A percentile compares a stretch with the other conserved stretches of the same genome.
Conservation (phyloP, 2,113 vertebrate species). For the Cochlearius cochlearius region DNA sequence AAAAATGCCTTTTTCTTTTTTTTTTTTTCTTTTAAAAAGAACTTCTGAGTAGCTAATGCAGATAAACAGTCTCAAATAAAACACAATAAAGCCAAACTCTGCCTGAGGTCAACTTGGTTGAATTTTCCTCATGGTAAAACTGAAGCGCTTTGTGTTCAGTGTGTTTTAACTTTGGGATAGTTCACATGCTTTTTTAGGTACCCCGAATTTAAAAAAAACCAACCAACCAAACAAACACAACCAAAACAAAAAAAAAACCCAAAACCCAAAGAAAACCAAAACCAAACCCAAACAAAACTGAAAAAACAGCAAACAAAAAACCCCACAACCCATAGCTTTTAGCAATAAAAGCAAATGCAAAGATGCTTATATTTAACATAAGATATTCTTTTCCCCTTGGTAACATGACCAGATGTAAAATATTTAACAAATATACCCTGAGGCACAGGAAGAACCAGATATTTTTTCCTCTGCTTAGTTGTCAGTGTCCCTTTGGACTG, state of each 20-base stretch:
- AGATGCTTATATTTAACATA: background rate
- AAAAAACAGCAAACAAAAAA: background rate
- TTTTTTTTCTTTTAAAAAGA: background rate
- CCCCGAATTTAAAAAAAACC: background rate
- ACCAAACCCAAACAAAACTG: background rate
- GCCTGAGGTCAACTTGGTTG: background rate
- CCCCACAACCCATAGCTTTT: background rate
- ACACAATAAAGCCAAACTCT: background rate
- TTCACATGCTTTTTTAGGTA: background rate
- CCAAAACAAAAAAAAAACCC: too few species aligned
- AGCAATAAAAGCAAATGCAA: background rate
- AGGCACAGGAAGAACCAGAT: background rate
- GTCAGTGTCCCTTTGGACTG: background rate
- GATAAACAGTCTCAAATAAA: background rate
- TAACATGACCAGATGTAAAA: background rate
- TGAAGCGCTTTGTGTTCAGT: background rate
- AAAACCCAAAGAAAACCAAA: background rate
- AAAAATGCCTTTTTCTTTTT: background rate
- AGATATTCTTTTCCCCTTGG: background rate
- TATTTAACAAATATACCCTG: background rate
- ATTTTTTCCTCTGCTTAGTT: background rate
- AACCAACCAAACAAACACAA: too few species aligned
- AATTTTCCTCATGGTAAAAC: background rate
- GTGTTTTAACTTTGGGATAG: background rate
- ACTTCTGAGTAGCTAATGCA: background rate